Conservation (phyloP, 1,140 invertebrate species). For the Ooceraea biroi region DNA sequence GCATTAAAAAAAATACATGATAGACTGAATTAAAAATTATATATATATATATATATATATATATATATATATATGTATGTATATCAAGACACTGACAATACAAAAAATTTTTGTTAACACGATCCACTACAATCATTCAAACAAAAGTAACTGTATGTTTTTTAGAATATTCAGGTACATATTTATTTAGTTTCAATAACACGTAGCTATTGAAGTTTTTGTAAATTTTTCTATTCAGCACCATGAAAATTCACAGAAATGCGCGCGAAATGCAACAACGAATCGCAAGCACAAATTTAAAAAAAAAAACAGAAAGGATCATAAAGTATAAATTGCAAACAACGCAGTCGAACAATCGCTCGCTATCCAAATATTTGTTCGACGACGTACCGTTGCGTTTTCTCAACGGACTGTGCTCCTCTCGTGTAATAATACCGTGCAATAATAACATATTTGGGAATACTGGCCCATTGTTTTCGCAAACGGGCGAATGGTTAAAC, state of each 20-base stretch:
- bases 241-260: background rate
- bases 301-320: slow-evolving; percentile 13
- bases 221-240: slow-evolving; percentile 36
- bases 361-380: slow-evolving; percentile 50
- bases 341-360: slow-evolving; percentile 46
- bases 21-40: too few relatives aligned
- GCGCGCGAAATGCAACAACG: background rate
- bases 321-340: slow-evolving; percentile 48
- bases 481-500: slow-evolving; percentile 38
- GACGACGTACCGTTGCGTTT: slow-evolving; percentile 36
- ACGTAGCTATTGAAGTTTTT: too few relatives aligned
- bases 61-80: background rate
- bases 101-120: background rate
- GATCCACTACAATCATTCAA: slow-evolving; percentile 30
- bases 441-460: slow-evolving; percentile 61
- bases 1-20: slow-evolving; percentile 6
- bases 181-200: too few relatives aligned
- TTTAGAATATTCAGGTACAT: background rate
- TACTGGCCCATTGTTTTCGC: slow-evolving; percentile 44
- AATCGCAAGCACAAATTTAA: background rate
- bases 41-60: too few relatives aligned
- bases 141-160: background rate
- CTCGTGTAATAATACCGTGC: slow-evolving; percentile 52
- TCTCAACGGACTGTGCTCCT: slow-evolving; percentile 32
- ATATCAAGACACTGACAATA: background rate